These are phyloP conservation scores for Dolomedes plantarius DNA, from an alignment of 2,888 invertebrate genomes.

Conservation along the genomic window DNA sequence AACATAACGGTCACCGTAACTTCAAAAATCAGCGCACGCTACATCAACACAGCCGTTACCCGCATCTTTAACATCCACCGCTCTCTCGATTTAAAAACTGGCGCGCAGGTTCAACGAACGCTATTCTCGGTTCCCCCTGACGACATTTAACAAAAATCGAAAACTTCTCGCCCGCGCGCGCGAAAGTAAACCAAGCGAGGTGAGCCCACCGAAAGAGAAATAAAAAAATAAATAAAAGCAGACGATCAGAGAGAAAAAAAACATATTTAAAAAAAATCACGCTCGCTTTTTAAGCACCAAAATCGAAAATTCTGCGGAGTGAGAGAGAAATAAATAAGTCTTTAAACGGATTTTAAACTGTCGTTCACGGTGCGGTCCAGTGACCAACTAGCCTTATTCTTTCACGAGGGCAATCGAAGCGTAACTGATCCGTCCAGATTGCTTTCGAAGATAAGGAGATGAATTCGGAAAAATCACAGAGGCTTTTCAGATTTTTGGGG, in stretches of 20 bases:
- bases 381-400: slow-evolving; percentile 34
- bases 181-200: neutral
- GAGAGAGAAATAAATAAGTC: neutral
- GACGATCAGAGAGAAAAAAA: no score
- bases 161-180: neutral
- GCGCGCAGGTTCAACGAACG: neutral
- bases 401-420: slow-evolving; percentile 8
- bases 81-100: no score
- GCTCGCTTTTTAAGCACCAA: slow-evolving; percentile 12
- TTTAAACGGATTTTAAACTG: slow-evolving; percentile 14
- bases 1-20: no score
- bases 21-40: no score
- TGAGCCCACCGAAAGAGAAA: neutral
- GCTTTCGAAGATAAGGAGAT: neutral
- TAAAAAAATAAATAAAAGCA: neutral
- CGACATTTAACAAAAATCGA: neutral
- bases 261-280: no score
- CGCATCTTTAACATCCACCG: no score
- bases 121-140: neutral
- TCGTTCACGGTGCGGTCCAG: slow-evolving; percentile 16
- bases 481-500: no score
- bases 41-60: no score
- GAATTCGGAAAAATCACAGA: no score
- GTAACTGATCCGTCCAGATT: neutral
- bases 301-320: no score